Evolutionary conservation across 2,888 invertebrate genomes (phyloP).

Genomic region (Caenorhabditis sp.): DNA sequence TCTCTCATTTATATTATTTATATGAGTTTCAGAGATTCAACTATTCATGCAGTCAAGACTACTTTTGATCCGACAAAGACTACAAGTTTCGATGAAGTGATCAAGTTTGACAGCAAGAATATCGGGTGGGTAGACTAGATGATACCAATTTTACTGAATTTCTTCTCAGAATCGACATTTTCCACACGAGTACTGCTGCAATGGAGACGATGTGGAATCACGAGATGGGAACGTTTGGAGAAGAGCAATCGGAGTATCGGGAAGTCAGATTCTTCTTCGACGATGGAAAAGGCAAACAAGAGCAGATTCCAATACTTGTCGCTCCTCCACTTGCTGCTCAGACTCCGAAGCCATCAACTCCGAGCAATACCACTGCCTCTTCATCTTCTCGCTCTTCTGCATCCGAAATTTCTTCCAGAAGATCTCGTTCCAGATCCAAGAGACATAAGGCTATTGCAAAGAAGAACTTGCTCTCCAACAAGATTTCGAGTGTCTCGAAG

Average conservation of each 20-base stretch:
- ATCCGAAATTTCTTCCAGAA: constrained; percentile 14
- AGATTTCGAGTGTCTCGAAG: background rate
- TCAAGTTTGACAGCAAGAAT: constrained; percentile 56
- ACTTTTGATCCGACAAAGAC: constrained; percentile 65
- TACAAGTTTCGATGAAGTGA: constrained; percentile 36
- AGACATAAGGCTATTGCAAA: constrained; percentile 18
- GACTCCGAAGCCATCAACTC: constrained; percentile 1
- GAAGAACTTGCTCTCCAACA: background rate
- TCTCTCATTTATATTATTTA: too few relatives aligned
- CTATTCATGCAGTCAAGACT: constrained; percentile 27
- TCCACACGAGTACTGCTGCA: constrained; percentile 35
- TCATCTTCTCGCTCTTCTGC: background rate
- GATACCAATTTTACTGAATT: background rate
- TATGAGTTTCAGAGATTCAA: constrained; percentile 21
- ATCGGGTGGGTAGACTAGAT: constrained; percentile 38
- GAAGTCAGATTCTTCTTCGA: constrained; percentile 47
- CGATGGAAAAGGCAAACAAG: background rate
- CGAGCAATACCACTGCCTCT: background rate
- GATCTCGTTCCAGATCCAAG: constrained; percentile 27
- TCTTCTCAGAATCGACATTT: constrained; percentile 39
- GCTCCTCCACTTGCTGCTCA: background rate
- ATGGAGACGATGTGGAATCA: constrained; percentile 54
- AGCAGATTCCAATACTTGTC: background rate
- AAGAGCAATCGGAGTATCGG: constrained; percentile 56
- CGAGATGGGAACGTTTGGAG: constrained; percentile 58